Base-by-base conservation (phyloP, 2,888 invertebrate genomes). In the Drosophila sordidula region DNA sequence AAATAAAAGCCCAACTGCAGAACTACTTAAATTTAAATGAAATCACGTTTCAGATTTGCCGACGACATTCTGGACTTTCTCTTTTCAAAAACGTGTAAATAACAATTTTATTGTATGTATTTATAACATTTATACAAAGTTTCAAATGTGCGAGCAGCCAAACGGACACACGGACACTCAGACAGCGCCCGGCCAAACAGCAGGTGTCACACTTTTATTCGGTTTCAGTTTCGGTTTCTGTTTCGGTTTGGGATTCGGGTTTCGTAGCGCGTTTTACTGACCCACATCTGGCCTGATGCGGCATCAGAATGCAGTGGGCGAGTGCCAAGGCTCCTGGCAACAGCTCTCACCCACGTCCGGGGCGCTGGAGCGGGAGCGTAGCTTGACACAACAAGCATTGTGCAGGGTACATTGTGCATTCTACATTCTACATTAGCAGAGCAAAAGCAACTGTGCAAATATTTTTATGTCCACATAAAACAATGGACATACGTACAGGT, bases 41-140 rank as follows among this genome's bases (percentile, higher is more conserved):
- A 87, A 84, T 69, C 80, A 83, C 83, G 83, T 69, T 66, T 69
- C 47, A 46, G 64, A 63, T 63, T 44, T 65, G 61, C 70, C 66
- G 39, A 22, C 46, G 32, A 45, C 77, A 68, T 69, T 72, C 75
- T 76, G 81, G 78, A 90, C 90, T 90, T 90, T 90, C 90, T 90
- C 90, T 90, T 90, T 90, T 89, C 87, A 89, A 76, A 80, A 83
- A 65, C 75, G 64, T 88, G 89, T 89, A 87, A 88, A 85, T 80
- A 86, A 83, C 80, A 85, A 78, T 86, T 90, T 90, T 89, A 87
- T 88, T 75, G 75, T 69, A 54, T 51, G 63, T 74, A 78, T 82
- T 82, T 81, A 87, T 81, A 75, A 73, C 79, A 78, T 87, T 80
- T 84, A 82, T 80, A 58, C 83, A 74, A 73, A 83, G 66, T 70